Conservation (phyloP, 2,113 vertebrate species). For the Pachycephala philippinensis region DNA sequence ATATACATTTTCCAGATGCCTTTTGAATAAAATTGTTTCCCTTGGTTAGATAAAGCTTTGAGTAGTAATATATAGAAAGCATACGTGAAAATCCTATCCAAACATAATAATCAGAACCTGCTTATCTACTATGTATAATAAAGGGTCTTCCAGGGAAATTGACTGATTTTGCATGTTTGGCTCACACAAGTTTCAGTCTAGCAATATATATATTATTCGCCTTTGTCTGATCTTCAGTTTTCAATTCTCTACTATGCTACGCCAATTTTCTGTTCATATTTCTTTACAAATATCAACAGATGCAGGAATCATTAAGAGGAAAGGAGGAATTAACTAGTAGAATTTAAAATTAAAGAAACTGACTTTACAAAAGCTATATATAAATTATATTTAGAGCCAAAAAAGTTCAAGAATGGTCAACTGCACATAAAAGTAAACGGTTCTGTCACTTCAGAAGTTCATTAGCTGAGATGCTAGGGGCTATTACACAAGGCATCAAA, state of each 20-base stretch:
- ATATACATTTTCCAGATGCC: background rate
- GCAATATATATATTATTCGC: background rate
- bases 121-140: background rate
- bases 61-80: background rate
- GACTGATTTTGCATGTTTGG: background rate
- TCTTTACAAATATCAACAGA: background rate
- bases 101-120: background rate
- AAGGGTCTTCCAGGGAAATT: background rate
- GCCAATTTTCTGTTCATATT: background rate
- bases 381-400: background rate
- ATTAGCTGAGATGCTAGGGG: background rate
- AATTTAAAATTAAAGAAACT: background rate
- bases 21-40: background rate
- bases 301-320: fast-evolving
- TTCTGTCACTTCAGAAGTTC: background rate
- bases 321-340: background rate
- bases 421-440: background rate
- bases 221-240: background rate
- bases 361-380: background rate
- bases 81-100: background rate
- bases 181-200: background rate
- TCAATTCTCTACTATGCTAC: background rate
- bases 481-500: background rate
- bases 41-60: background rate
- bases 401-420: background rate